A percentile compares a stretch with the other conserved stretches of the same genome.
phyloP scores from a whole-genome alignment of 2,888 invertebrate genomes.

The Trissolcus japonicus region DNA sequence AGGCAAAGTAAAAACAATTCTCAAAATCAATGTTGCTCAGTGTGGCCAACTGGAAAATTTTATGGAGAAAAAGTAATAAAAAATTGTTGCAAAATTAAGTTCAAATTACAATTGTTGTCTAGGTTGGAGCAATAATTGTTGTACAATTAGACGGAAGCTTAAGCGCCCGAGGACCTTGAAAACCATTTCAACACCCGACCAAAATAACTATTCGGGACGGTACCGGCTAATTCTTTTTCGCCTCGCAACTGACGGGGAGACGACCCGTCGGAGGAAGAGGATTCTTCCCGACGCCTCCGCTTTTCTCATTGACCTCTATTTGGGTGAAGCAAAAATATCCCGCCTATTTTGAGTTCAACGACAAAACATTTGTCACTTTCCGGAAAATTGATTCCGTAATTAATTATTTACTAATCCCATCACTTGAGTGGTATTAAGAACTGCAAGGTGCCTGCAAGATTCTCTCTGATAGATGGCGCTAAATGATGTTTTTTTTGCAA shows the following conservation, averaged over 20 bases:
- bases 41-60: background rate
- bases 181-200: constrained; percentile 31
- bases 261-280: constrained; percentile 27
- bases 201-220: constrained; percentile 35
- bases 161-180: constrained; percentile 36
- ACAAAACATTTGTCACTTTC: constrained; percentile 24
- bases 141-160: constrained; percentile 30
- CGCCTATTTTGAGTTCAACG: constrained; percentile 21
- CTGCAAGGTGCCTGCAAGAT: too few species aligned
- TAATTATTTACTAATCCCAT: constrained; percentile 5
- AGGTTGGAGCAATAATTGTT: constrained; percentile 22
- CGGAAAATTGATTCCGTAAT: constrained; percentile 9
- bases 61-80: too few species aligned
- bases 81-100: too few species aligned
- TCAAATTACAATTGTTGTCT: constrained; percentile 15
- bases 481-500: too few species aligned
- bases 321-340: constrained; percentile 32
- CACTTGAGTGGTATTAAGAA: too few species aligned
- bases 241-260: constrained; percentile 7
- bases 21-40: background rate
- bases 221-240: constrained; percentile 26
- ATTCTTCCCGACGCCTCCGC: constrained; percentile 44
- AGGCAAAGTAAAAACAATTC: too few species aligned
- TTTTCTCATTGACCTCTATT: constrained; percentile 52
- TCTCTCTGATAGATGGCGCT: constrained; percentile 6